Evolutionary conservation across 2,888 invertebrate genomes (phyloP).

Genomic region (Euproctis similis): DNA sequence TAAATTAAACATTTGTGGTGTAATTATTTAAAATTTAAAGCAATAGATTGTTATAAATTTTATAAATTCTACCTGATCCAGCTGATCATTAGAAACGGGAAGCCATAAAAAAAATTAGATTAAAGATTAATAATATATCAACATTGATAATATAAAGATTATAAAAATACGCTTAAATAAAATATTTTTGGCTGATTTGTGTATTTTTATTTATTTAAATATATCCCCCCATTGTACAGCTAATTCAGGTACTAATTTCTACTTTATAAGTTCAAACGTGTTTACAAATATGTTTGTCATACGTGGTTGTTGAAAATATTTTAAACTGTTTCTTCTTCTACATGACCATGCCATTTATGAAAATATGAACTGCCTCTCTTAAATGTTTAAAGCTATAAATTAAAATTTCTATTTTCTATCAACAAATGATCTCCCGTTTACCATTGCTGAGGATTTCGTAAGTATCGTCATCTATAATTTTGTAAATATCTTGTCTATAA

Average conservation of each 20-base stretch:
- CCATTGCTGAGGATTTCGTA: constrained; percentile 71
- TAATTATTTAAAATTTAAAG: constrained; percentile 39
- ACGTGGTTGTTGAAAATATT: no score
- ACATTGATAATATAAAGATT: constrained; percentile 73
- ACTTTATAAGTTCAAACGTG: no score
- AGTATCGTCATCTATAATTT: constrained; percentile 79
- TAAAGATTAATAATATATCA: constrained; percentile 74
- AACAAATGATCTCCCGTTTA: constrained; percentile 59
- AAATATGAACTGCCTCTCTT: no score
- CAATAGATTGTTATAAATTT: constrained; percentile 42
- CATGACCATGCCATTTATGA: no score
- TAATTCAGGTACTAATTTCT: no score
- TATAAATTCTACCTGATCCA: constrained; percentile 44
- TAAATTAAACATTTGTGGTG: constrained; percentile 45
- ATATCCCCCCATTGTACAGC: no score
- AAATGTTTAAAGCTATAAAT: no score
- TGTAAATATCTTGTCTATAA: constrained; percentile 80
- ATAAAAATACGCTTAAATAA: constrained; percentile 77
- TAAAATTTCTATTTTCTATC: no score
- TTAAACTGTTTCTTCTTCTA: no score
- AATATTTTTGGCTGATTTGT: constrained; percentile 72
- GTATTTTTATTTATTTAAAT: constrained; percentile 40
- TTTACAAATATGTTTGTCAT: no score
- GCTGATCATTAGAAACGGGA: constrained; percentile 48
- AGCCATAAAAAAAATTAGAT: constrained; percentile 68